Percentiles rank a stretch among this genome's conserved stretches.
These are phyloP conservation scores for Ciona savignyi DNA, from an alignment of 23 tunicate species.

Conservation along the genomic window DNA sequence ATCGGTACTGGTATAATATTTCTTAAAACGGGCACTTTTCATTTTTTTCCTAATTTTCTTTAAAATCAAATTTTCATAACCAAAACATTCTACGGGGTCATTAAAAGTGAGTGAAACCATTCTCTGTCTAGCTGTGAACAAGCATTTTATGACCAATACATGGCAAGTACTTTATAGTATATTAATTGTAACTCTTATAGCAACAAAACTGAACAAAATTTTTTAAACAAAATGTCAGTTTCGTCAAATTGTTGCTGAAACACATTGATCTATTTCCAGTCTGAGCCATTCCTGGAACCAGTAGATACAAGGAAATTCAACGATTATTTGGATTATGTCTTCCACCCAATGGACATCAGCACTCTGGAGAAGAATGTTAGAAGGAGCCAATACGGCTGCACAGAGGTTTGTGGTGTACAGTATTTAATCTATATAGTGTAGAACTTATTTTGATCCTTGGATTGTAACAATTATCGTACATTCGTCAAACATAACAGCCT, in stretches of 20 bases:
- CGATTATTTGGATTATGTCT: slow-evolving; percentile 89
- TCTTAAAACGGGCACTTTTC: too few relatives aligned
- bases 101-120: too few relatives aligned
- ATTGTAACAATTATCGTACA: not conserved
- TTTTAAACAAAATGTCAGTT: too few relatives aligned
- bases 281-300: slow-evolving; percentile 87
- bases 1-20: too few relatives aligned
- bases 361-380: slow-evolving; percentile 78
- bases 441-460: not conserved
- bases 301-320: slow-evolving; percentile 82
- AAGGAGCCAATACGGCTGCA: slow-evolving; percentile 71
- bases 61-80: too few relatives aligned
- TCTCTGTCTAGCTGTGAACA: too few relatives aligned
- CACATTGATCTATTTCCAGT: slow-evolving; percentile 31
- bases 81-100: too few relatives aligned
- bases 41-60: too few relatives aligned
- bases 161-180: not conserved
- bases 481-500: not conserved
- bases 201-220: too few relatives aligned
- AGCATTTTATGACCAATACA: too few relatives aligned
- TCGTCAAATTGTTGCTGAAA: not conserved
- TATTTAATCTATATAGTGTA: not conserved
- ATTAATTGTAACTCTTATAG: too few relatives aligned
- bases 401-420: slow-evolving; percentile 62
- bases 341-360: slow-evolving; percentile 95